Percentiles rank a stretch among this genome's conserved stretches.
Conservation (phyloP, 2,113 vertebrate genomes). For the Otocyon megalotis region DNA sequence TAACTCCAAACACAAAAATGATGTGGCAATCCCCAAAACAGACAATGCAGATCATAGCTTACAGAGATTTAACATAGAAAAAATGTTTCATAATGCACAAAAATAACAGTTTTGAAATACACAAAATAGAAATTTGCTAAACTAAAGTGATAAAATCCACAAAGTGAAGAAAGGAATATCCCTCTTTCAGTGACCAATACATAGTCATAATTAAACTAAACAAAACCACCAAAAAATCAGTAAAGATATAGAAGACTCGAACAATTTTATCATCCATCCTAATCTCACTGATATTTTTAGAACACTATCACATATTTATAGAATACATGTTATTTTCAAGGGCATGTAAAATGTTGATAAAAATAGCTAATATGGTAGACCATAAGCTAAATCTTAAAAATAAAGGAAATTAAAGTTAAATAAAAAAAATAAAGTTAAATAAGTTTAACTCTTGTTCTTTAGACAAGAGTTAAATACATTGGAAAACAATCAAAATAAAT, state of each 20-base stretch:
- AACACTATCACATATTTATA: background rate
- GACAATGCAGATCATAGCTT: background rate
- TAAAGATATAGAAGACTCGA: background rate
- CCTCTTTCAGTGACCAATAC: background rate
- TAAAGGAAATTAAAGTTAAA: background rate
- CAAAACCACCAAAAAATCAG: background rate
- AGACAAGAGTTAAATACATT: background rate
- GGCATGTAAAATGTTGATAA: background rate
- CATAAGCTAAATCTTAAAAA: background rate
- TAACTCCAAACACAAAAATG: background rate
- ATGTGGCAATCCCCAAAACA: background rate
- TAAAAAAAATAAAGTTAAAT: background rate
- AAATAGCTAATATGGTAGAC: background rate
- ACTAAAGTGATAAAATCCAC: background rate
- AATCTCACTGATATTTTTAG: background rate
- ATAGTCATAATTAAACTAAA: background rate
- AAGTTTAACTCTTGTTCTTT: background rate
- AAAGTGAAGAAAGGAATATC: background rate
- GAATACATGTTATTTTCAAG: background rate
- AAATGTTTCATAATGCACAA: background rate
- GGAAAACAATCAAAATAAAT: background rate
- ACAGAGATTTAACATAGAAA: background rate
- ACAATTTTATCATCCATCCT: background rate
- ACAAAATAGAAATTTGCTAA: background rate
- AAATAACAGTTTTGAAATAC: background rate